Base-by-base conservation (phyloP, 1,140 invertebrate genomes). In the Ptiloglossa arizonensis region DNA sequence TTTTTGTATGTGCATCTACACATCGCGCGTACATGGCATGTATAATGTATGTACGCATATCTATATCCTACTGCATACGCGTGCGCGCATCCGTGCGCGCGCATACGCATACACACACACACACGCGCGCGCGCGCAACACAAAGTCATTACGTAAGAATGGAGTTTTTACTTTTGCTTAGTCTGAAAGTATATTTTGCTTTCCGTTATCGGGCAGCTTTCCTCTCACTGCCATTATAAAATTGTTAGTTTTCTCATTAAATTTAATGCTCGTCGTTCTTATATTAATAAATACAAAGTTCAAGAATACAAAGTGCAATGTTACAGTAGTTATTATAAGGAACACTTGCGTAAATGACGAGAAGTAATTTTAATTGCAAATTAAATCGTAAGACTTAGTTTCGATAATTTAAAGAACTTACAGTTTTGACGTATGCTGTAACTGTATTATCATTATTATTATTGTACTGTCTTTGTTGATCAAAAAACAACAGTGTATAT, bases 181-280 rank as follows among this genome's bases (percentile, higher is more conserved):
- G 15, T 32, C 15, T 17, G 54, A n/a, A 27, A 73, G 48, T 50
- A 48, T 68, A 59, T 35, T 50, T 67, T 54, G 22, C 15, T 70
- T 22, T 70, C 54, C 29, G 48, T 84, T 83, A 76, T 62, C 69
- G 79, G 74, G 50, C 80, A 89, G 80, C 83, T 78, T 82, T 83
- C 85, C 74, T 78, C 72, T 84, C 87, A 90, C 89, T 90, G 88
- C 87, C 87, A 88, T 80, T 88, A 83, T 75, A 81, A 71, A 41
- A 84, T 85, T 11, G 17, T 75, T 68, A 68, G 1, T 67, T 68
- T 27, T n/a, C 29, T 66, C 50, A 81, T 83, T 81, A 75, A 80
- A 81, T 74, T 81, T 67, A 74, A 78, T 75, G 59, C 77, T 83
- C 66, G 44, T 82, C 62, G 48, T 81, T 79, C 52, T 66, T 72